Evolutionary conservation across 2,888 invertebrate genomes (phyloP), one percentile per base, ranked within the genome.

Genomic region (Gerris lacustris): DNA sequence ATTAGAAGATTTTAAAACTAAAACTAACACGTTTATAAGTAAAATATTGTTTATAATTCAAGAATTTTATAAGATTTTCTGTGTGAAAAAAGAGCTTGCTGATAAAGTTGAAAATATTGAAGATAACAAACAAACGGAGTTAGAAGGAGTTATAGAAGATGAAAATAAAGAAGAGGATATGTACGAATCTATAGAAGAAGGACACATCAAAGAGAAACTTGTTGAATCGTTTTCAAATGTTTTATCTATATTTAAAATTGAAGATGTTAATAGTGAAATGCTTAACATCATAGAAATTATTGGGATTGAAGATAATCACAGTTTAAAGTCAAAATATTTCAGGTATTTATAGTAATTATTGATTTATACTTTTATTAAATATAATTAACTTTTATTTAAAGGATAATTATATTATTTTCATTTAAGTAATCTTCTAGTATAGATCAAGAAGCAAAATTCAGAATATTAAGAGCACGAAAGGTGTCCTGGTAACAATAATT

Each of bases 121-220:
- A 55, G 55, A 55, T 55, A 55, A 55, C 5, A 55, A 55, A 55
- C 11, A 55, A 55, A 55, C 9, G 1, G 15, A 9, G 9, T 1
- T 31, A 31, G 15, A 1, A 11, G 15, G 9, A 15, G 15, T 74
- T 76, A 69, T 73, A 70, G 73, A 71, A 15, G 72, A 73, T 47
- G 75, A 72, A 17, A 75, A 75, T 15, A 72, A 70, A 18, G 66
- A 71, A 44, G 72, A 73, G 67, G 73, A 75, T 7, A 69, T 74
- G 44, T 76, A 78, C 43, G 63, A 69, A 18, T 44, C 69, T 72
- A 74, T 15, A 71, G 77, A 44, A 75, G 86, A 87, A 31, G 84
- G 86, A 76, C 88, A 89, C 80, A 82, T 93, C 67, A 90, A 87
- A 76, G 83, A 84, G 71, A 83, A 84, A 76, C 80, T 93, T 66